A percentile compares a stretch with the other conserved stretches of the same genome.
Evolutionary conservation across 2,797 vertebrate genomes (phyloP).

Genomic region (Gymnopithys bicolor): DNA sequence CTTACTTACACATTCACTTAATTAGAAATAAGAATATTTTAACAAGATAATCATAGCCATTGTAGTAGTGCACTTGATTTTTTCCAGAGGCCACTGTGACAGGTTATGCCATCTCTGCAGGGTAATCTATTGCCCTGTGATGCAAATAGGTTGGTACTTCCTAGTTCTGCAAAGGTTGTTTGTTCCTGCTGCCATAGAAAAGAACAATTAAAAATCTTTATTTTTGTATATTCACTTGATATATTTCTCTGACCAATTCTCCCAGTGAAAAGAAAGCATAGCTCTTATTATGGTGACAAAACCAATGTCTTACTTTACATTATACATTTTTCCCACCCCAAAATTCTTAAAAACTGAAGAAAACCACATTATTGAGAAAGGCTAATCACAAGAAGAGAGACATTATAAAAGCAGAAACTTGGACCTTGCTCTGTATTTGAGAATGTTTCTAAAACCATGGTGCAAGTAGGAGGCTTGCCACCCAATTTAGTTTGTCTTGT

Average conservation of each 20-base stretch:
- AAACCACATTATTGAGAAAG: not conserved
- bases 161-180: not conserved
- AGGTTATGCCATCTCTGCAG: not conserved
- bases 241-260: not conserved
- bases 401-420: not conserved
- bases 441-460: not conserved
- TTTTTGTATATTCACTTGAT: not conserved
- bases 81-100: not conserved
- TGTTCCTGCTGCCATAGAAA: not conserved
- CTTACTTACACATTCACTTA: not conserved
- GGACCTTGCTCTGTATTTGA: not conserved
- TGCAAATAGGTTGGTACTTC: not conserved
- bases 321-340: rapidly evolving
- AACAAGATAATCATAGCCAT: not conserved
- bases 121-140: not conserved
- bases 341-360: not conserved
- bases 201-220: not conserved
- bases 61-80: not conserved
- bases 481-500: not conserved
- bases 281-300: not conserved
- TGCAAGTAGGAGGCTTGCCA: not conserved
- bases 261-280: not conserved
- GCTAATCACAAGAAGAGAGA: not conserved
- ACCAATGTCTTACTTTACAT: not conserved
- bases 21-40: not conserved